Evolutionary conservation across 2,888 invertebrate genomes (phyloP).

Genomic region (Chirona hameri): DNA sequence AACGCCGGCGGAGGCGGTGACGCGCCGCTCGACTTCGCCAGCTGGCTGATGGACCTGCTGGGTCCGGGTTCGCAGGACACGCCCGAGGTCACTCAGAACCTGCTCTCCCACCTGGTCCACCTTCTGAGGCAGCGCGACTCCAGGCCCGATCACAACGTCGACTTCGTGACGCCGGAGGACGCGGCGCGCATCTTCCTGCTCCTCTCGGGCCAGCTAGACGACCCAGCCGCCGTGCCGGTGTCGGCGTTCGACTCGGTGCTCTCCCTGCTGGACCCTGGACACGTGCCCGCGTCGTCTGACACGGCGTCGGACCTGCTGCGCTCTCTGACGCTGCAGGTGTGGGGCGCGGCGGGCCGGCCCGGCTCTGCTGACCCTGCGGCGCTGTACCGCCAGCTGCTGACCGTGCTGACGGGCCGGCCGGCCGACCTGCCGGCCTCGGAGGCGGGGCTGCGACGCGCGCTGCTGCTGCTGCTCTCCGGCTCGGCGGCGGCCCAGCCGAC

Average conservation of each 20-base stretch:
- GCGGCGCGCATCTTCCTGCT: background rate
- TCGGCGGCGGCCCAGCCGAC: background rate
- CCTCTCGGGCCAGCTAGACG: background rate
- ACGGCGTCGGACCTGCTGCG: background rate
- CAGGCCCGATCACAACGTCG: background rate
- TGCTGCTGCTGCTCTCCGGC: conserved; percentile 3
- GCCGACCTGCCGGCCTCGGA: background rate
- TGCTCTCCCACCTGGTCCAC: background rate
- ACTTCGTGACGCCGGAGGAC: background rate
- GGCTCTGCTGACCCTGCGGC: background rate
- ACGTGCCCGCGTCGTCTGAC: background rate
- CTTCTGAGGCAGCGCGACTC: too few species aligned
- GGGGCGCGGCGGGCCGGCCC: background rate
- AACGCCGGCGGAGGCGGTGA: too few species aligned
- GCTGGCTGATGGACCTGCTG: background rate
- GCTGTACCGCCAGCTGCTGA: background rate
- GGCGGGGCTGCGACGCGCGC: background rate
- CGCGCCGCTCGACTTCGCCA: background rate
- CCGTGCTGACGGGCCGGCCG: background rate
- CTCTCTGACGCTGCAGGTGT: background rate
- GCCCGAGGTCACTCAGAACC: background rate
- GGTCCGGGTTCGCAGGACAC: background rate
- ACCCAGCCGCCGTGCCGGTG: background rate
- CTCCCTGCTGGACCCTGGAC: background rate
- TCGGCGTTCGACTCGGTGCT: background rate